Evolutionary conservation across 2,797 vertebrate species (phyloP).

Genomic region (Phaenicophaeus curvirostris): DNA sequence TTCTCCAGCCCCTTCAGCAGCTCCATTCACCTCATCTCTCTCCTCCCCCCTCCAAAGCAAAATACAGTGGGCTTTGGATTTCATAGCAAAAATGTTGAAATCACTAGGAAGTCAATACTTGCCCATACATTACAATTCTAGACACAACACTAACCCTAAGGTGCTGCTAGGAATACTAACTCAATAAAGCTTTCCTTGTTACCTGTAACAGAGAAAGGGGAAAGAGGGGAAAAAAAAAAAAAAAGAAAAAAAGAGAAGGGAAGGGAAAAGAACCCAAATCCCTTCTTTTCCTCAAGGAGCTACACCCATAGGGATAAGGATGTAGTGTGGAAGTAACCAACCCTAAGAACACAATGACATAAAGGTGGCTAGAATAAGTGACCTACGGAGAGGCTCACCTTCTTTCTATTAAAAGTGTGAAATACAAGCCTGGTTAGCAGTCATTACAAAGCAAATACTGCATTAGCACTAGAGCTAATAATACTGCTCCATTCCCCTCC

Average conservation of each 20-base stretch:
- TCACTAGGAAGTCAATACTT: neutral
- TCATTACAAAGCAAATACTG: neutral
- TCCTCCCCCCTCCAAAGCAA: neutral
- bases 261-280: no score
- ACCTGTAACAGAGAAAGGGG: neutral
- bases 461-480: neutral
- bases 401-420: neutral
- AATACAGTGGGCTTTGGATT: neutral
- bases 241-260: no score
- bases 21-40: neutral
- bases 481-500: neutral
- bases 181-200: neutral
- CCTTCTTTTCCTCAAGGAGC: neutral
- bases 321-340: no score
- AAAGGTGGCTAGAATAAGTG: neutral
- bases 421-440: neutral
- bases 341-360: neutral
- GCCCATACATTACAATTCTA: neutral
- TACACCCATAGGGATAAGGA: neutral
- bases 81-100: neutral
- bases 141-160: neutral
- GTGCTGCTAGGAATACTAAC: neutral
- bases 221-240: neutral
- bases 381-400: neutral
- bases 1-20: no score